Conservation (phyloP, 2,797 vertebrate genomes). For the Clarias platycephalus region DNA sequence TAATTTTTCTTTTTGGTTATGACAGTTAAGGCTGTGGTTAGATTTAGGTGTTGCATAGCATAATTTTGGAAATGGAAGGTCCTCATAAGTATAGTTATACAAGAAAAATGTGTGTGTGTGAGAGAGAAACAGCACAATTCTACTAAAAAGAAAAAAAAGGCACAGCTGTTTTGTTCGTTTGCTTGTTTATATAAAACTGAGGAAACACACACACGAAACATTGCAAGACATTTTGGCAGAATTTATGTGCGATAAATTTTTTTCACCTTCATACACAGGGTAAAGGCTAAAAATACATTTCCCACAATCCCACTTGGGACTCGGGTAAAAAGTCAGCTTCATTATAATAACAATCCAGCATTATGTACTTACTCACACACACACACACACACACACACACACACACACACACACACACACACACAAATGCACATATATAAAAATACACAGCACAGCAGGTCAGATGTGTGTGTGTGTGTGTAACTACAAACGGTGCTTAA, state of each 20-base stretch:
- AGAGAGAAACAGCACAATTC: background rate
- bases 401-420: constrained; percentile 43
- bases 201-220: constrained; percentile 26
- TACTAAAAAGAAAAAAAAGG: background rate
- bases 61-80: background rate
- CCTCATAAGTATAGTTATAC: background rate
- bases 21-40: background rate
- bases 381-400: constrained; percentile 46
- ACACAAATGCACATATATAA: constrained; percentile 38
- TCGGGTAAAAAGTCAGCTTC: constrained; percentile 36
- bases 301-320: constrained; percentile 22
- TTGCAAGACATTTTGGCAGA: constrained; percentile 47
- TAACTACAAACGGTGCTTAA: constrained; percentile 45
- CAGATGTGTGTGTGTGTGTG: constrained; percentile 12
- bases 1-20: background rate
- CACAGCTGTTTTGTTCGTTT: background rate
- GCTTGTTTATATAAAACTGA: constrained; percentile 30
- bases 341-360: constrained; percentile 51
- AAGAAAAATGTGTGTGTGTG: background rate
- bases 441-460: constrained; percentile 62
- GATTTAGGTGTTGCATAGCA: background rate
- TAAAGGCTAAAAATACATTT: constrained; percentile 27
- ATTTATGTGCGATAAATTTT: constrained; percentile 9
- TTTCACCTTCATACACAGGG: background rate
- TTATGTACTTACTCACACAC: constrained; percentile 9